A percentile compares a stretch with the other conserved stretches of the same genome.
Evolutionary conservation across 53 echinoderm and acorn worm species (phyloP).

Genomic region (Echinometra lucunter): DNA sequence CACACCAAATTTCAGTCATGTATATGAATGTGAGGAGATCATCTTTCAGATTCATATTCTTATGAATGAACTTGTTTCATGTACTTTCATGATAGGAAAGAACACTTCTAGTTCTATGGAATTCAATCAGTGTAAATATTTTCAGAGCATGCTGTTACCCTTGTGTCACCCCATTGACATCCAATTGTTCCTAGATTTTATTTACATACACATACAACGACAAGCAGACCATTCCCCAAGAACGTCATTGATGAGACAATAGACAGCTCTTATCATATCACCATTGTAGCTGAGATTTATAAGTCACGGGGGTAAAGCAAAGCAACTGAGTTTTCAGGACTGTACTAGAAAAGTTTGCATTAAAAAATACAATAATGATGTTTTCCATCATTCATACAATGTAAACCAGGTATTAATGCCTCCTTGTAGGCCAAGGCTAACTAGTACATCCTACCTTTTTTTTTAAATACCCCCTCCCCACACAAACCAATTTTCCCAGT

Average conservation of each 20-base stretch:
- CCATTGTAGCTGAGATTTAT: not conserved
- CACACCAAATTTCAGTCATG: too few relatives aligned
- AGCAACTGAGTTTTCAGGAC: not conserved
- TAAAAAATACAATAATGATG: too few relatives aligned
- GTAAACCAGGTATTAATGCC: too few relatives aligned
- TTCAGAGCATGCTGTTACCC: not conserved
- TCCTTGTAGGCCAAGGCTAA: too few relatives aligned
- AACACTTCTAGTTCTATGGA: not conserved
- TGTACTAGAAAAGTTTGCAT: not conserved
- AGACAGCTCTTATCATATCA: not conserved
- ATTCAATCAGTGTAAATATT: constrained; percentile 44
- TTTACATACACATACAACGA: not conserved
- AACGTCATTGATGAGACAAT: constrained; percentile 9
- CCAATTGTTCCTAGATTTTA: not conserved
- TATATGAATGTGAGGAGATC: not conserved
- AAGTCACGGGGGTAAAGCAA: not conserved
- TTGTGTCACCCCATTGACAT: not conserved
- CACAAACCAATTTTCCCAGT: too few relatives aligned
- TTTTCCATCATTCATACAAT: too few relatives aligned
- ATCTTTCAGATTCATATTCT: not conserved
- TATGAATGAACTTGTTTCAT: too few relatives aligned
- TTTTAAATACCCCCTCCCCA: too few relatives aligned
- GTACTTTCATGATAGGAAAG: not conserved
- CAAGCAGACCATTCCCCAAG: not conserved
- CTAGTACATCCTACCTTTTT: too few relatives aligned